These are phyloP conservation scores for Hippoglossus hippoglossus DNA, from an alignment of 2,797 vertebrate genomes.

Conservation along the genomic window DNA sequence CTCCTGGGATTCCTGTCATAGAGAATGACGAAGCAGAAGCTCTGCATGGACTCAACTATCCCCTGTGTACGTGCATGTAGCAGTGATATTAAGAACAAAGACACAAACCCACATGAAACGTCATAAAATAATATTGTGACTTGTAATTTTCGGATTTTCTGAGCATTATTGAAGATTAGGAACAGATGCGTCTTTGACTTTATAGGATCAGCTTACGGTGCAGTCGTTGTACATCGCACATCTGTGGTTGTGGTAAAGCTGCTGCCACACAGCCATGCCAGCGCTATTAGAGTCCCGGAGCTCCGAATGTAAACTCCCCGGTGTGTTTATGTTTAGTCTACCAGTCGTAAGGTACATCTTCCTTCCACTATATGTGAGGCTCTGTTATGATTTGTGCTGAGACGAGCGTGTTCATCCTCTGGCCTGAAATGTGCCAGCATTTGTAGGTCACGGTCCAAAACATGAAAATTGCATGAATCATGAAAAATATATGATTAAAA, in stretches of 20 bases:
- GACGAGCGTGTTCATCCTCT: slow-evolving; percentile 5
- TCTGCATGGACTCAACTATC: slow-evolving; percentile 8
- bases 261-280: slow-evolving; percentile 38
- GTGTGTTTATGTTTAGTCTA: slow-evolving; percentile 69
- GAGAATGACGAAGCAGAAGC: slow-evolving; percentile 53
- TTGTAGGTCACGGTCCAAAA: slow-evolving; percentile 29
- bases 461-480: slow-evolving; percentile 4
- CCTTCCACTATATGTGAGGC: slow-evolving; percentile 20
- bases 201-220: background rate
- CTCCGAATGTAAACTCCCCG: slow-evolving; percentile 48
- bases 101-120: slow-evolving; percentile 36
- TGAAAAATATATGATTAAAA: slow-evolving; percentile 2
- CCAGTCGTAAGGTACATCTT: slow-evolving; percentile 34
- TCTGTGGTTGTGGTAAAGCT: slow-evolving; percentile 37
- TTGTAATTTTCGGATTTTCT: slow-evolving; percentile 55
- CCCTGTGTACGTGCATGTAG: background rate
- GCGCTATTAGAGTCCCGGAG: slow-evolving; percentile 21
- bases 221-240: slow-evolving; percentile 20
- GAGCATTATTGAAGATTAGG: slow-evolving; percentile 30
- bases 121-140: slow-evolving; percentile 51
- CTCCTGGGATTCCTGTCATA: slow-evolving; percentile 41
- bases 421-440: slow-evolving; percentile 10
- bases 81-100: slow-evolving; percentile 12
- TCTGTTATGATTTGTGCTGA: slow-evolving; percentile 23
- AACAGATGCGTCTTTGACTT: slow-evolving; percentile 41